Base-by-base conservation (phyloP, 2,113 vertebrate species). In the Regulus satrapa region DNA sequence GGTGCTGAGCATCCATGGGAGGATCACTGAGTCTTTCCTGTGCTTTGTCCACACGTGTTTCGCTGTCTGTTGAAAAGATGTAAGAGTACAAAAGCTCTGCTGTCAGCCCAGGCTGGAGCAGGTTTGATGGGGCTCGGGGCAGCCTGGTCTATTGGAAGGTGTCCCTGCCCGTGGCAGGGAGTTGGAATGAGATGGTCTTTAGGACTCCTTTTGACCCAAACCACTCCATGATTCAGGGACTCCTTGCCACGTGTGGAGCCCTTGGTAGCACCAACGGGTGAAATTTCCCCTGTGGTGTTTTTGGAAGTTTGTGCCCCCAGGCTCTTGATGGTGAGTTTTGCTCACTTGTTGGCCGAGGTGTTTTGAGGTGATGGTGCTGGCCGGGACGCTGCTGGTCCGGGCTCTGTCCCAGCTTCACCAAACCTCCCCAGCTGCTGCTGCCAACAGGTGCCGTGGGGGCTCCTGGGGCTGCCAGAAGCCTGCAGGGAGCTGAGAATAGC, bases 401-500 rank as follows among this genome's bases (percentile, higher is more conserved):
- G 85, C 93, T 74, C 55, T 14, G 1, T 48, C 59, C 21, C 24
- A 62, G n/a, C 67, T 12, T 18, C 89, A 11, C 56, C 78, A 74
- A 45, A 46, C 15, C 74, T 36, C 38, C 59, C 2, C 5, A 31
- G 51, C 67, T 18, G 89, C 94, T 91, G 90, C 81, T 93, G 90
- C 90, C 81, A 45, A 18, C 77, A 92, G 95, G 78, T 89, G 95
- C 89, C 2, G 0, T 0, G 32, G 77, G 10, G 85, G 59, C 84
- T 91, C 88, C 31, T 1, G 31, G 80, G 77, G 80, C 87, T 93
- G 78, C 88, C 10, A 0, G 9, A n/a, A 81, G 61, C 85, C 56
- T 46, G 84, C 26, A 41, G 51, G 76, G 74, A 81, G 77, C 94
- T 92, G 84, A 85, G 82, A 94, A 95, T 96, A 97, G 31, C 56